Evolutionary conservation across 2,888 invertebrate genomes (phyloP), one percentile per base, ranked within the genome.

Genomic region (Pyrocoelia pectoralis): DNA sequence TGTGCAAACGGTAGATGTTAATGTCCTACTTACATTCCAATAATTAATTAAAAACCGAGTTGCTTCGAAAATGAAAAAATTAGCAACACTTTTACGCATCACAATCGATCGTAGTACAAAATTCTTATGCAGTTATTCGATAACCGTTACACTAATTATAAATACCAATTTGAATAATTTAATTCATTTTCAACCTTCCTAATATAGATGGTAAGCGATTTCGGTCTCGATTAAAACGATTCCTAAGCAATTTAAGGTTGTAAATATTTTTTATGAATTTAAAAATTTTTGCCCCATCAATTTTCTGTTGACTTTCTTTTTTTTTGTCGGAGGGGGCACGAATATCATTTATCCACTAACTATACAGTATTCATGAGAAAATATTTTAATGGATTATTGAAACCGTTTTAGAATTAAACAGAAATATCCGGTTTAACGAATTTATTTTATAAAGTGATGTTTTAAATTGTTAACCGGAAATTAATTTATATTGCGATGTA

Each of bases 381-480:
- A 46, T 46, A 46, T 46, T 69, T 68, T 71, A 61, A 70, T 73
- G 69, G 71, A 69, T 71, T 70, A 70, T 70, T 68, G 69, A 69
- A 69, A 67, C 68, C 71, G 70, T 74, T 73, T 70, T 72, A 68
- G 71, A 72, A 74, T 74, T 76, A 75, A 76, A 76, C 75, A 72
- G 73, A 73, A 73, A 73, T 75, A 75, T 74, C 76, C 77, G 76
- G 76, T 74, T 72, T 73, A 73, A 72, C 71, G 71, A 74, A 76
- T 75, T 77, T 75, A 74, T 74, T 33, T 6, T n/a, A 33, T 33
- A 71, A 65, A 68, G 64, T 52, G 66, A 58, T 28, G 55, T 61
- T 72, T 46, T 65, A 72, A 71, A 71, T 72, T 71, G 70, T 72
- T 69, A 14, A 72, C 75, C 72, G 74, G 74, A 76, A 76, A 76